Evolutionary conservation across 2,113 vertebrate genomes (phyloP).

Genomic region (Rhinichthys klamathensis): DNA sequence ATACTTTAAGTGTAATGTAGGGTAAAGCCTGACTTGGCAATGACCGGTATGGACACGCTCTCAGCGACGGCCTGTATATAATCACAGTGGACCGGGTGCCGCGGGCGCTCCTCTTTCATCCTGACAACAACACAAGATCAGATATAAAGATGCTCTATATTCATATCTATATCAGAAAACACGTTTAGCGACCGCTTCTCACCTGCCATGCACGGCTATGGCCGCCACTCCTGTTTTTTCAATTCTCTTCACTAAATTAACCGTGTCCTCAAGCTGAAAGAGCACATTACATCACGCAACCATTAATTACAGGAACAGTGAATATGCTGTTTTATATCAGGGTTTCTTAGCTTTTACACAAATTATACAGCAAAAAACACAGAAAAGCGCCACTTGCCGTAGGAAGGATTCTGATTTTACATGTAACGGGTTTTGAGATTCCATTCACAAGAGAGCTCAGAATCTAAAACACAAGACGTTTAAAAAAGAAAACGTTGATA

Average conservation of each 20-base stretch:
- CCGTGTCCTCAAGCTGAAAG: slow-evolving; percentile 86
- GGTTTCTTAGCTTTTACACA: too few relatives aligned
- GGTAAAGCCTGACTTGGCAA: slow-evolving; percentile 87
- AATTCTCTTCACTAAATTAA: slow-evolving; percentile 87
- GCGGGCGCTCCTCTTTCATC: slow-evolving; percentile 91
- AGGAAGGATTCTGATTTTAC: slow-evolving; percentile 94
- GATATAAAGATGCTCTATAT: not conserved
- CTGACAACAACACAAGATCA: slow-evolving; percentile 65
- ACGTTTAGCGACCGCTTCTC: slow-evolving; percentile 36
- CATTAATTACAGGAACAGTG: not conserved
- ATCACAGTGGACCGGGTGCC: slow-evolving; percentile 91
- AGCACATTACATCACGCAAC: not conserved
- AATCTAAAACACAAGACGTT: slow-evolving; percentile 77
- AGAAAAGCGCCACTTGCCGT: slow-evolving; percentile 78
- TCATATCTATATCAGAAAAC: too few relatives aligned
- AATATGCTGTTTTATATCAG: not conserved
- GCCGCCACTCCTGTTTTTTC: slow-evolving; percentile 91
- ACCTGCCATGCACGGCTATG: slow-evolving; percentile 95
- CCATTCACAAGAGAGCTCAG: slow-evolving; percentile 87
- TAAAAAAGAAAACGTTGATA: not conserved
- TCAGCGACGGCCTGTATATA: slow-evolving; percentile 86
- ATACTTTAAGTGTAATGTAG: not conserved
- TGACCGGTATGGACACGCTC: slow-evolving; percentile 88
- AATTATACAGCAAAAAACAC: too few relatives aligned
- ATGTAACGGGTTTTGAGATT: slow-evolving; percentile 87